Percentiles rank a stretch among this genome's conserved stretches.
These are phyloP conservation scores for Atta colombica DNA, from an alignment of 1,140 invertebrate genomes.

Conservation along the genomic window DNA sequence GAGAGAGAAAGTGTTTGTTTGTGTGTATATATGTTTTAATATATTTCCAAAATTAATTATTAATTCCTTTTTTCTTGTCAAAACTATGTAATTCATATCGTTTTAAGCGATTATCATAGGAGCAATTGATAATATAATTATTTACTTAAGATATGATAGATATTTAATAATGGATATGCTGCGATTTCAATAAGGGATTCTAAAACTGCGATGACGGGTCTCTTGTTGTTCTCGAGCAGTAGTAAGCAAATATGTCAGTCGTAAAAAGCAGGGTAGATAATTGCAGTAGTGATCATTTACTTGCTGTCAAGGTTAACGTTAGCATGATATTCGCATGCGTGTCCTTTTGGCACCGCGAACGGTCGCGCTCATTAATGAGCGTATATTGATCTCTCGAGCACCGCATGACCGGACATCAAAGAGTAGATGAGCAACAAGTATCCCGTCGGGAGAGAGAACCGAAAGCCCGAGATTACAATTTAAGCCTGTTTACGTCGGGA, in stretches of 20 bases:
- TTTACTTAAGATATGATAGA: constrained; percentile 1
- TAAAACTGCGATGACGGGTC: background rate
- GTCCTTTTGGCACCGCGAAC: constrained; percentile 69
- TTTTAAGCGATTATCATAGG: background rate
- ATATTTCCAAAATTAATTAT: background rate
- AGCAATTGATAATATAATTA: background rate
- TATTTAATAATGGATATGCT: background rate
- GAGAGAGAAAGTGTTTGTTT: no score
- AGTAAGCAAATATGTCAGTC: background rate
- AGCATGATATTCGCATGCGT: constrained; percentile 65
- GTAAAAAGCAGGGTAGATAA: constrained; percentile 37
- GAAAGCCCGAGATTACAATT: constrained; percentile 73
- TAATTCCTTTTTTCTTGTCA: background rate
- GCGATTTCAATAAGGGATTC: background rate
- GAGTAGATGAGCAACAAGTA: constrained; percentile 75
- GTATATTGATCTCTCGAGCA: constrained; percentile 74
- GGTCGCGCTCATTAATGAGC: constrained; percentile 70
- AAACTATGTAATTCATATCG: background rate
- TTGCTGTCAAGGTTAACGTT: constrained; percentile 52
- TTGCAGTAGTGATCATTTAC: constrained; percentile 31
- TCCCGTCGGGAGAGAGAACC: constrained; percentile 54
- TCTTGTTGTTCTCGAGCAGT: background rate
- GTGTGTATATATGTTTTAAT: background rate
- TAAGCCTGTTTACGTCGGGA: constrained; percentile 80
- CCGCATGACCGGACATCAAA: constrained; percentile 72